A percentile compares a stretch with the other conserved stretches of the same genome.
These are phyloP conservation scores for Catalaphyllia jardinei DNA, from an alignment of 64 coral and sea anemone species.

Conservation along the genomic window DNA sequence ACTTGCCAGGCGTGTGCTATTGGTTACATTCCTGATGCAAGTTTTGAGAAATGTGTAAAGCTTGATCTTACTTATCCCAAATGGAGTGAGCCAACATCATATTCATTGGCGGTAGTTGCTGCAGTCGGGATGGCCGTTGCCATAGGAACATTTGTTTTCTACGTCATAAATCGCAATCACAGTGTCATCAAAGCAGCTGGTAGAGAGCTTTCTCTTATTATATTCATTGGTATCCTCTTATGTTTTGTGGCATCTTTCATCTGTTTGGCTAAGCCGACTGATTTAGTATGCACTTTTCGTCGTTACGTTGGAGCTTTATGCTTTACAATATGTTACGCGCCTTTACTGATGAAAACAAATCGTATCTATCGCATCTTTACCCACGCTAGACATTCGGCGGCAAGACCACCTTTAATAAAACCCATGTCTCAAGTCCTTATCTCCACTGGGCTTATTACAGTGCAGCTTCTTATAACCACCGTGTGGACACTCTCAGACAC, in stretches of 20 bases:
- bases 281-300: conserved; percentile 58
- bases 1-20: conserved; percentile 67
- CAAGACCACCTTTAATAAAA: conserved; percentile 73
- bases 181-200: conserved; percentile 85
- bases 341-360: conserved; percentile 88
- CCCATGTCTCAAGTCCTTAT: conserved; percentile 79
- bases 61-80: conserved; percentile 57
- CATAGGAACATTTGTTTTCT: conserved; percentile 55
- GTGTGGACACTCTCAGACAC: conserved; percentile 67
- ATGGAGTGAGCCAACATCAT: conserved; percentile 35
- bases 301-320: conserved; percentile 70
- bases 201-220: conserved; percentile 73
- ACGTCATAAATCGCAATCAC: conserved; percentile 62
- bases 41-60: conserved; percentile 47
- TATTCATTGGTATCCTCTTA: conserved; percentile 59
- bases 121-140: conserved; percentile 40
- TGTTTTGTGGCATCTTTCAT: conserved; percentile 68
- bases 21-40: conserved; percentile 63
- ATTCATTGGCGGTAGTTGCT: conserved; percentile 41
- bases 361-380: conserved; percentile 93
- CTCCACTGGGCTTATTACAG: conserved; percentile 62
- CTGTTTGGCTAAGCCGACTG: conserved; percentile 58
- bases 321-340: conserved; percentile 82
- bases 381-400: conserved; percentile 61
- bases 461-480: conserved; percentile 75